These are phyloP conservation scores for Drosophila sucinea DNA, from an alignment of 1,140 invertebrate genomes.

Conservation along the genomic window DNA sequence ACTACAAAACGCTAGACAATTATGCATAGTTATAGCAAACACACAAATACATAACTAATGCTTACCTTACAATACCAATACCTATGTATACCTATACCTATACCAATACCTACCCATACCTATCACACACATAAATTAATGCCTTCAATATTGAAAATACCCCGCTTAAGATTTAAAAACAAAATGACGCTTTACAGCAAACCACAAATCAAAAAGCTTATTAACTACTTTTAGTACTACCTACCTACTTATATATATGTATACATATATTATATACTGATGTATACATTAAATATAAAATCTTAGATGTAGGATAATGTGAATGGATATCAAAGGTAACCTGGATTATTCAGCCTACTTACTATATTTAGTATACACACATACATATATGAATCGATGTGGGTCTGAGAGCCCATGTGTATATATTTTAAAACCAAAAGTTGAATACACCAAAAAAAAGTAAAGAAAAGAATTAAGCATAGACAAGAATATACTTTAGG, in stretches of 20 bases:
- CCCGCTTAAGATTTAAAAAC: constrained; percentile 46
- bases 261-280: constrained; percentile 14
- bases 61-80: constrained; percentile 45
- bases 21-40: constrained; percentile 20
- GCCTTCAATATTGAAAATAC: constrained; percentile 35
- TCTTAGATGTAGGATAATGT: neutral
- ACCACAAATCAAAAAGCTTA: constrained; percentile 76
- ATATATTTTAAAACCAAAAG: constrained; percentile 48
- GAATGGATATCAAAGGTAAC: constrained; percentile 13
- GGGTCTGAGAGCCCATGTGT: neutral
- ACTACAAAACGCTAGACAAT: constrained; percentile 57
- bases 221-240: constrained; percentile 54
- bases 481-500: constrained; percentile 63
- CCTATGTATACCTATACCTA: constrained; percentile 46
- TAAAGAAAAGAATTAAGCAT: constrained; percentile 37
- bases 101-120: constrained; percentile 39
- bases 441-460: constrained; percentile 44
- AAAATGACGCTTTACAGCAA: constrained; percentile 72
- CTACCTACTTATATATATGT: constrained; percentile 12
- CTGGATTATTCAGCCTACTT: neutral
- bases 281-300: constrained; percentile 5
- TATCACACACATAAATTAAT: constrained; percentile 38
- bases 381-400: neutral
- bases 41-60: neutral
- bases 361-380: neutral